A percentile compares a stretch with the other conserved stretches of the same genome.
Conservation (phyloP, 1,140 invertebrate species). For the Drosophila pandora region DNA sequence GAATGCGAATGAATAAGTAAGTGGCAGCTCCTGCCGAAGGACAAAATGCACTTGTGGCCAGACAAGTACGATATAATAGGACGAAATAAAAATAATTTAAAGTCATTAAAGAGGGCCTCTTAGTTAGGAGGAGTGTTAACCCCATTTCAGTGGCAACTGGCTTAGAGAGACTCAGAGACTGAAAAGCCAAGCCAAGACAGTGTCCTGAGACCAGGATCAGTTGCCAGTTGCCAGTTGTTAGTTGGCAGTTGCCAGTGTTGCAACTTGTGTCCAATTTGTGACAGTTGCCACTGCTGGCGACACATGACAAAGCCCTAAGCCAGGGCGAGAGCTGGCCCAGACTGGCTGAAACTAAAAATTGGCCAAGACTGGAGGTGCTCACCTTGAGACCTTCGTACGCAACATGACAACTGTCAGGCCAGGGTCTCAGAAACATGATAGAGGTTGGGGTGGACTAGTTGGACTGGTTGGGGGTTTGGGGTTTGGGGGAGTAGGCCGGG, state of each 20-base stretch:
- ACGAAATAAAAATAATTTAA: background rate
- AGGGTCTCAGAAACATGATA: slow-evolving; percentile 30
- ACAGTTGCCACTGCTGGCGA: slow-evolving; percentile 24
- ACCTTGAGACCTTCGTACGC: slow-evolving; percentile 56
- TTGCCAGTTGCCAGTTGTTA: background rate
- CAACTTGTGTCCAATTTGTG: slow-evolving; percentile 41
- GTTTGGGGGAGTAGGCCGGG: background rate
- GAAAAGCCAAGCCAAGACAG: no score
- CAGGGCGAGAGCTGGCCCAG: slow-evolving; percentile 8
- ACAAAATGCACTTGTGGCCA: background rate
- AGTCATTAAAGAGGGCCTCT: background rate
- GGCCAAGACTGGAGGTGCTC: slow-evolving; percentile 39
- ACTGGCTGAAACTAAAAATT: background rate
- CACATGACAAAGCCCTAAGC: slow-evolving; percentile 22
- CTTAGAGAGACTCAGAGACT: background rate
- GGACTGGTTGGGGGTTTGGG: no score
- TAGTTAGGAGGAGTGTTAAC: no score
- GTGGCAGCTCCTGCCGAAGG: slow-evolving; percentile 6
- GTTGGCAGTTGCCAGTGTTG: background rate
- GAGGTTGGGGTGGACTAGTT: no score
- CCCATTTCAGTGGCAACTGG: no score
- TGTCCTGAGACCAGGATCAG: background rate
- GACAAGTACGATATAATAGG: background rate
- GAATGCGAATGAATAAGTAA: slow-evolving; percentile 38
- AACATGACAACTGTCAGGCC: slow-evolving; percentile 67